A percentile compares a stretch with the other conserved stretches of the same genome.
These are phyloP conservation scores for Rugalucina vietnamica DNA, from an alignment of 2,888 invertebrate species.

Conservation along the genomic window DNA sequence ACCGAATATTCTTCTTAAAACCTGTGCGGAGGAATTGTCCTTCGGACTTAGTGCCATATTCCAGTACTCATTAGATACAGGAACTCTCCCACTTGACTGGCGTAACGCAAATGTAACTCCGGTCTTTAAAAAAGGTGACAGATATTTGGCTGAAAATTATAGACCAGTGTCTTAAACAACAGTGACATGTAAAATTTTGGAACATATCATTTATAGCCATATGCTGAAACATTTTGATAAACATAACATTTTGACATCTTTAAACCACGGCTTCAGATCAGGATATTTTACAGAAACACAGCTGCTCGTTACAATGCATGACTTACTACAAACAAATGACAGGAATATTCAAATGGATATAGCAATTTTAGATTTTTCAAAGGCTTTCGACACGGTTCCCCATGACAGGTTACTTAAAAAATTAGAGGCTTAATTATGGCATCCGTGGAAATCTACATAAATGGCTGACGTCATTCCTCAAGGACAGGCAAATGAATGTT, in stretches of 20 bases:
- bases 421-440: constrained; percentile 23
- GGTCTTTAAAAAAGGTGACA: constrained; percentile 8
- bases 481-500: constrained; percentile 15
- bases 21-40: neutral
- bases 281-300: constrained; percentile 31
- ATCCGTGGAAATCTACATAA: constrained; percentile 11
- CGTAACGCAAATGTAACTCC: neutral
- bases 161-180: constrained; percentile 19
- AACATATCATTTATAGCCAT: constrained; percentile 35
- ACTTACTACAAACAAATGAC: constrained; percentile 19
- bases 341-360: constrained; percentile 30
- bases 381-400: constrained; percentile 33
- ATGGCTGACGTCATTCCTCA: constrained; percentile 28
- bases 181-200: constrained; percentile 24
- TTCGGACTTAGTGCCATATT: neutral
- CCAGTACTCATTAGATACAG: constrained; percentile 3
- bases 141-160: constrained; percentile 4
- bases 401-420: constrained; percentile 20
- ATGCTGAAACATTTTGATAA: constrained; percentile 29
- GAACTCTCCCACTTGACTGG: constrained; percentile 3
- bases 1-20: neutral
- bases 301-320: constrained; percentile 19
- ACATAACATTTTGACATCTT: constrained; percentile 15
- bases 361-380: constrained; percentile 28
- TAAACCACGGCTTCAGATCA: constrained; percentile 35